Evolutionary conservation across 1,140 invertebrate genomes (phyloP), one percentile per base, ranked within the genome.

Genomic region (Drosophila littoralis): DNA sequence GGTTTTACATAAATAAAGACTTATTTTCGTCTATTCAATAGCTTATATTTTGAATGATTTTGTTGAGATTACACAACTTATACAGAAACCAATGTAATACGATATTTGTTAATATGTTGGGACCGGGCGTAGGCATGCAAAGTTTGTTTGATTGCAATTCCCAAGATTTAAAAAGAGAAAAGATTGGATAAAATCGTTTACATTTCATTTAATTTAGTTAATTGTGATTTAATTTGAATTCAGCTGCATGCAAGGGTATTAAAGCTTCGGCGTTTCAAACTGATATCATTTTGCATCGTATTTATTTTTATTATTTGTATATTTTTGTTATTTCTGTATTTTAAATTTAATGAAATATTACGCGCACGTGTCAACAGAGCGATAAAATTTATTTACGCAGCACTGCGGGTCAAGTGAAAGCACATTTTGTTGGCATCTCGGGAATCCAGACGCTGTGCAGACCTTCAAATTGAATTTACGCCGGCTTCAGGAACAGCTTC

Each of bases 371-470:
- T 91, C 90, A 91, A 84, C 90, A 65, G 51, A 55, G 84, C 69
- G 79, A 90, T 82, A 85, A 77, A 90, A 90, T 90, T 90, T 90
- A 90, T 89, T 91, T 89, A 79, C 81, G 82, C 82, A 90, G 86
- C 77, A 60, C 81, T 77, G 75, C 82, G 76, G 90, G 90, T 91
- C 90, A 91, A 91, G 90, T 91, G 90, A 91, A 91, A 91, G 90
- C 90, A 84, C 86, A 77, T 74, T 79, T 77, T 77, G 58, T 52
- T 61, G 64, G 63, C 43, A 67, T 77, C 63, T 67, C 60, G 60
- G 67, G 61, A 77, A 71, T 73, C 59, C 61, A 46, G 55, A 55
- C 55, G 52, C 60, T 59, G 61, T 57, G 60, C 75, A 68, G 79
- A 85, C 85, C 85, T 85, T 79, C 81, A 85, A 91, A 82, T 84